phyloP scores from a whole-genome alignment of 2,888 invertebrate genomes.

The Chalcosyrphus nemorum region DNA sequence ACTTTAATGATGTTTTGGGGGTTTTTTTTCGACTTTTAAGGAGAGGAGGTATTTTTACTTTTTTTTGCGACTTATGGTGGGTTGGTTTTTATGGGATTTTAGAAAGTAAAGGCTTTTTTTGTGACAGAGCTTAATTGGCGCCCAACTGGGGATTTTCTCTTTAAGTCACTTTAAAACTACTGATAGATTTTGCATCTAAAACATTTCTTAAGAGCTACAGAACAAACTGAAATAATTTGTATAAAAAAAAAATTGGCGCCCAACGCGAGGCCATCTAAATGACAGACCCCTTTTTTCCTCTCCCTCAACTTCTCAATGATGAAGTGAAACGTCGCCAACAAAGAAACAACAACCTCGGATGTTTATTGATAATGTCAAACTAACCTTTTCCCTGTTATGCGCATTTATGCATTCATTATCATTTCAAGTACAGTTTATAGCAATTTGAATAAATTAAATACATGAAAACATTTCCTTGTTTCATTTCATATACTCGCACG shows the following conservation, averaged over 20 bases:
- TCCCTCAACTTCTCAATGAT: no score
- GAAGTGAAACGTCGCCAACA: constrained; percentile 7
- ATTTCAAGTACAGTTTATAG: constrained; percentile 66
- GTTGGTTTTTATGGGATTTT: no score
- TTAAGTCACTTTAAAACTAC: not conserved
- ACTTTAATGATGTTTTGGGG: not conserved
- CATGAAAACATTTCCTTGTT: constrained; percentile 63
- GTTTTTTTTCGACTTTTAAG: not conserved
- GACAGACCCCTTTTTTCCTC: no score
- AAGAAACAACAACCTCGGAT: constrained; percentile 14
- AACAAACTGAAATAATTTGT: not conserved
- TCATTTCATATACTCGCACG: constrained; percentile 12
- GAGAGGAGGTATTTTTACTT: not conserved
- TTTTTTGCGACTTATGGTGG: no score
- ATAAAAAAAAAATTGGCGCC: not conserved
- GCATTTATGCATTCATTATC: constrained; percentile 63
- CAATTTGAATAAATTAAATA: constrained; percentile 67
- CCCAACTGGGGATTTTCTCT: no score
- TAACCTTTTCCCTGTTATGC: constrained; percentile 51
- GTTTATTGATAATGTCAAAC: constrained; percentile 46
- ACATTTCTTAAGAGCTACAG: no score
- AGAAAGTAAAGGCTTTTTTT: no score
- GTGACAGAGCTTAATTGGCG: no score
- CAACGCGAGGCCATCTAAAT: not conserved
- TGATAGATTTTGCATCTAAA: not conserved